Conservation (phyloP, 1,140 invertebrate genomes). For the Drosophila simulans region DNA sequence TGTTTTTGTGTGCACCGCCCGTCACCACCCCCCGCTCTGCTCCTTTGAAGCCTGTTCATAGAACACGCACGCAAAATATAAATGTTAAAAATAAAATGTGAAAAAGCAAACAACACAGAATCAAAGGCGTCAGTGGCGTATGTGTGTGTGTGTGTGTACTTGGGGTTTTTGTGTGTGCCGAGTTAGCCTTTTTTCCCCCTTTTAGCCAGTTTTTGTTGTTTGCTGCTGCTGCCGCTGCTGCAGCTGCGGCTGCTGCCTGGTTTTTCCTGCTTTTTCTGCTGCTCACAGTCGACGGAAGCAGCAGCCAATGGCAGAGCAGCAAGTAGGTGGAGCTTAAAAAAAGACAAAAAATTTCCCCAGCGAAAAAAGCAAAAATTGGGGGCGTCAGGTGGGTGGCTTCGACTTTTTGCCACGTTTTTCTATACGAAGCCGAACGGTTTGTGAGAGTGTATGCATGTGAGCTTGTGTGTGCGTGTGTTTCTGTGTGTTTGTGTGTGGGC, state of each 20-base stretch:
- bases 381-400: constrained; percentile 41
- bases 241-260: constrained; percentile 39
- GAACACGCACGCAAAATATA: constrained; percentile 77
- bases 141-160: constrained; percentile 11
- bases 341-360: constrained; percentile 80
- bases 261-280: constrained; percentile 26
- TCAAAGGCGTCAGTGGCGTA: constrained; percentile 59
- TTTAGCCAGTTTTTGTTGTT: constrained; percentile 67
- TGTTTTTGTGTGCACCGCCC: background rate
- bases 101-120: constrained; percentile 81
- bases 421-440: constrained; percentile 55
- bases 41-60: constrained; percentile 40
- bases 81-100: constrained; percentile 83
- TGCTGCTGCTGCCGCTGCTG: constrained; percentile 39
- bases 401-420: constrained; percentile 80
- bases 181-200: constrained; percentile 80
- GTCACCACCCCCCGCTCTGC: background rate
- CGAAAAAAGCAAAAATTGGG: constrained; percentile 62
- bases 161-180: constrained; percentile 59
- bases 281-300: constrained; percentile 50
- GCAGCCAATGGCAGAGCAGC: constrained; percentile 76
- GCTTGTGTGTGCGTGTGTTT: constrained; percentile 1
- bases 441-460: constrained; percentile 13
- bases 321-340: constrained; percentile 84
- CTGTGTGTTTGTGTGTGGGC: constrained; percentile 13